A percentile compares a stretch with the other conserved stretches of the same genome.
Evolutionary conservation across 2,888 invertebrate genomes (phyloP).

Genomic region (Portevinia maculata): DNA sequence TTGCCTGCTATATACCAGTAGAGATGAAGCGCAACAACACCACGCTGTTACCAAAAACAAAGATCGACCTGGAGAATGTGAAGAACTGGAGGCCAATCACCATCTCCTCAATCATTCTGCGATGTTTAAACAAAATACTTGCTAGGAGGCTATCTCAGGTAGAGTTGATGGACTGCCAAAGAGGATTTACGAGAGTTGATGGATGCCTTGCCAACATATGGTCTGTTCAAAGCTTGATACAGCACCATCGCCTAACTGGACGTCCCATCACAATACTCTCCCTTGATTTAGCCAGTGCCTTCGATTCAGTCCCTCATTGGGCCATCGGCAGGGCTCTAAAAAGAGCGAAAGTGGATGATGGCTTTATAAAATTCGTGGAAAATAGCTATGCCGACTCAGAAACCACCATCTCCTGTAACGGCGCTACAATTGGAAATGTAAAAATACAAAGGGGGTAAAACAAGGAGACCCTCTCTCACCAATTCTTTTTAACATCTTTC

Average conservation of each 20-base stretch:
- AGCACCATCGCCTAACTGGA: neutral
- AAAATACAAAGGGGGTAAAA: neutral
- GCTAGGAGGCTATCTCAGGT: neutral
- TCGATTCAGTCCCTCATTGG: constrained; percentile 10
- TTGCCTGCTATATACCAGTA: neutral
- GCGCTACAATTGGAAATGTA: neutral
- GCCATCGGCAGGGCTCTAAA: neutral
- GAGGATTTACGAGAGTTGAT: constrained; percentile 6
- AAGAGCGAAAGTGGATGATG: neutral
- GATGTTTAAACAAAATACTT: neutral
- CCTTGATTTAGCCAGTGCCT: neutral
- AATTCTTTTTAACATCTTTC: neutral
- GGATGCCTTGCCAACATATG: constrained; percentile 13
- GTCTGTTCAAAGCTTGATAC: neutral
- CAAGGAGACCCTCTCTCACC: constrained; percentile 21
- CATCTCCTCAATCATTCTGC: constrained; percentile 3
- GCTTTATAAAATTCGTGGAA: neutral
- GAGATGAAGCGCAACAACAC: neutral
- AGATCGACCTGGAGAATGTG: neutral
- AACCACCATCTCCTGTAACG: constrained; percentile 11
- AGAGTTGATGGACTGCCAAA: neutral
- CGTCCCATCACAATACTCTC: neutral
- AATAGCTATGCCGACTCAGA: too few relatives aligned
- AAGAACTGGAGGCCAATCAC: constrained; percentile 12
- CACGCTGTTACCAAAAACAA: neutral